Evolutionary conservation across 2,797 vertebrate genomes (phyloP), one percentile per base, ranked within the genome.

Genomic region (Dallia pectoralis): DNA sequence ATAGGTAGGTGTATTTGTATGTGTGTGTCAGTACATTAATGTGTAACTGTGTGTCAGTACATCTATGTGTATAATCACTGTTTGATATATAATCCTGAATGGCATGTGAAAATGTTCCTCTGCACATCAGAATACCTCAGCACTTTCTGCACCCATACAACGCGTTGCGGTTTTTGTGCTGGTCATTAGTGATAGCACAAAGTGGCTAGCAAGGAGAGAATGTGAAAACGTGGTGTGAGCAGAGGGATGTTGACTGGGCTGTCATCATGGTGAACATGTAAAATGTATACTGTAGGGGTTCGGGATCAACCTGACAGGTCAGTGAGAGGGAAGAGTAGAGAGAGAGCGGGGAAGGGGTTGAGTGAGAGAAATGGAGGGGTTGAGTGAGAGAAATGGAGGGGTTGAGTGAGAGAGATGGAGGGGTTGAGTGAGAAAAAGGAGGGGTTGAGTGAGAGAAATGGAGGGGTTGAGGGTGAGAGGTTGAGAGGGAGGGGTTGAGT

Each of bases 71-170:
- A 84, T 51, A 78, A 80, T 83, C 15, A 27, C 76, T 87, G 78
- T 81, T 89, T 92, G 89, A 93, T 88, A 76, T 88, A 76, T 89
- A 83, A 91, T 91, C 77, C 78, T 86, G 87, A 83, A 74, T 85
- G 86, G 87, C 85, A 78, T 87, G 73, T 79, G 81, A 80, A 85
- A 86, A 86, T 80, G 85, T 84, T 70, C 78, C 77, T 75, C 77
- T 83, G 87, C 88, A 91, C 86, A 91, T 91, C 73, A 22, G 69
- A 87, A 91, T 81, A 90, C 85, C 85, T 90, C 84, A 82, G 86
- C 78, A 76, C 84, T 87, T 84, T 84, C 72, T 80, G 25, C 56
- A 33, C 51, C 33, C 29, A 33, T 67, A 27, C 61, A 25, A 36
- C 29, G 53, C 68, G 32, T 70, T 53, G 36, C 63, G 27, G 64